Evolutionary conservation across 1,140 invertebrate genomes (phyloP).

Genomic region (Cardiocondyla obscurior): DNA sequence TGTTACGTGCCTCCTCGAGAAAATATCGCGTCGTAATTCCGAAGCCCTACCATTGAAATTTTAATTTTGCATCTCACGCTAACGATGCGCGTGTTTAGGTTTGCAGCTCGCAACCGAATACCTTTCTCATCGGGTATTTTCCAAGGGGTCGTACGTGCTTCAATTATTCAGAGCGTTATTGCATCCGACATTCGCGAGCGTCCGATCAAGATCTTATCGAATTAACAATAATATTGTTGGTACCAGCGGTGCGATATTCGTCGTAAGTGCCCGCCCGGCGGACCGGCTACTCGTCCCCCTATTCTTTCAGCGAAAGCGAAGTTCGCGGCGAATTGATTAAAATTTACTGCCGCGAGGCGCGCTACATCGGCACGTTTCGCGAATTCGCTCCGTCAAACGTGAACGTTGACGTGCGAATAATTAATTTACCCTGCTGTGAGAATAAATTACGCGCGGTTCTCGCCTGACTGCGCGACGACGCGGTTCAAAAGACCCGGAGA

Average conservation of each 20-base stretch:
- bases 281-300: not conserved
- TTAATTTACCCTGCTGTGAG: conserved; percentile 28
- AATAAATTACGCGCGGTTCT: conserved; percentile 33
- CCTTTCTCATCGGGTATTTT: not conserved
- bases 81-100: not conserved
- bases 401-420: conserved; percentile 4
- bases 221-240: not conserved
- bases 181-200: not conserved
- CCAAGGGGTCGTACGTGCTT: not conserved
- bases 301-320: not conserved
- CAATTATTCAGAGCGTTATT: conserved; percentile 25
- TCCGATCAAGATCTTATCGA: conserved; percentile 36
- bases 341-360: not conserved
- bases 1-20: conserved; percentile 60
- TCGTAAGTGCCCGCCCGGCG: not conserved
- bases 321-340: not conserved
- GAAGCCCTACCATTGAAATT: conserved; percentile 61
- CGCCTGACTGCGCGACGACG: not conserved
- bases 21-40: conserved; percentile 58
- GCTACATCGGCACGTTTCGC: not conserved
- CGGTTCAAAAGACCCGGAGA: conserved; percentile 5
- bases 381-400: not conserved
- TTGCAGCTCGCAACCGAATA: not conserved
- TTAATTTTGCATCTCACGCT: conserved; percentile 54
- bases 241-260: not conserved